phyloP scores from a whole-genome alignment of 2,888 invertebrate species.

The Netelia fuscicornis region DNA sequence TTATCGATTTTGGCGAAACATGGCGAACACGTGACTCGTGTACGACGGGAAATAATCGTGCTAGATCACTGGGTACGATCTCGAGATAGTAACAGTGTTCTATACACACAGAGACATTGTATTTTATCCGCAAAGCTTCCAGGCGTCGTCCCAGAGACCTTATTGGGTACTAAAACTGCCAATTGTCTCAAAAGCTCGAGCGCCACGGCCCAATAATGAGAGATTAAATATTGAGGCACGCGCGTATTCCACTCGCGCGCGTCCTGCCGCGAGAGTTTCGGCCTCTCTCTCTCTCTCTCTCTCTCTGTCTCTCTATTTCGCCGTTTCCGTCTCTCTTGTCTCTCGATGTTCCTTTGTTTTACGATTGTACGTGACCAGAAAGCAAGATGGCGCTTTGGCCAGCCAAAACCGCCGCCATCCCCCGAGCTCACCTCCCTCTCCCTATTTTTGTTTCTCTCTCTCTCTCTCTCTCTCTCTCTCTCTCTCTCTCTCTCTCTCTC shows the following conservation, averaged over 20 bases:
- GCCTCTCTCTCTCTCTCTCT: conserved; percentile 12
- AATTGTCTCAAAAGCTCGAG: conserved; percentile 83
- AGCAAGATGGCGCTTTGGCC: conserved; percentile 80
- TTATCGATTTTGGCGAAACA: neutral
- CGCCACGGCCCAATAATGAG: conserved; percentile 82
- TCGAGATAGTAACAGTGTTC: conserved; percentile 17
- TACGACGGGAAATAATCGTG: conserved; percentile 18
- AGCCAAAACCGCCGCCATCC: conserved; percentile 40
- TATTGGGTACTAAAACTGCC: conserved; percentile 82
- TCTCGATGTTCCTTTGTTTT: conserved; percentile 83
- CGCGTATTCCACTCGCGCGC: conserved; percentile 76
- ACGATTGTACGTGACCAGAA: conserved; percentile 84
- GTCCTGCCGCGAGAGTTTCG: conserved; percentile 40
- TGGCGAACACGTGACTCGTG: conserved; percentile 33
- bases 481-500: neutral
- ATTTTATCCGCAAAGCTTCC: conserved; percentile 61
- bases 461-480: too few species aligned
- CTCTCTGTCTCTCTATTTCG: conserved; percentile 42
- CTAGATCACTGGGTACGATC: conserved; percentile 39
- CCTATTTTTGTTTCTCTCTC: too few species aligned
- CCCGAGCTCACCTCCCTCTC: neutral
- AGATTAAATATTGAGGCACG: conserved; percentile 83
- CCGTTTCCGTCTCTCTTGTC: conserved; percentile 68
- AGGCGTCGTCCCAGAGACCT: conserved; percentile 71
- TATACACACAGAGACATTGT: neutral